Percentiles rank a stretch among this genome's conserved stretches.
Evolutionary conservation across 2,888 invertebrate species (phyloP).

Genomic region (Pseudeuparius sepicola): DNA sequence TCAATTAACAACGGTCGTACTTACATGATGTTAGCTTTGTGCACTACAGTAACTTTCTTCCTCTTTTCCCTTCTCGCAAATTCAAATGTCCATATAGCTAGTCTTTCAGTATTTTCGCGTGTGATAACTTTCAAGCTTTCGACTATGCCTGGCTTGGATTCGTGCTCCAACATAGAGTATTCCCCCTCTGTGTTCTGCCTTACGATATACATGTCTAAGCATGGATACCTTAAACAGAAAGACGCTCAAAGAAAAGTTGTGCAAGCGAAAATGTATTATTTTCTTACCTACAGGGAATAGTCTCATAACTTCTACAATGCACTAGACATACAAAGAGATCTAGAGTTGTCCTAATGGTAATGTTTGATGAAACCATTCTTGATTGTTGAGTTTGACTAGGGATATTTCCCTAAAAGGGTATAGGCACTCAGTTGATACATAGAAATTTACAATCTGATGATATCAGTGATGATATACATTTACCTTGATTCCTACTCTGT

Average conservation of each 20-base stretch:
- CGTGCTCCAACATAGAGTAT: conserved; percentile 52
- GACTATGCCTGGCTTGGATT: conserved; percentile 49
- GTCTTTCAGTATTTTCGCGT: conserved; percentile 40
- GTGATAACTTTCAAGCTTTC: conserved; percentile 52
- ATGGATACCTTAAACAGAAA: conserved; percentile 25
- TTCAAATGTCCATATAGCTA: conserved; percentile 52
- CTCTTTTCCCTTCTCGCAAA: conserved; percentile 45
- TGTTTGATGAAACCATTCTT: conserved; percentile 43
- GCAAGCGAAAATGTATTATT: conserved; percentile 4
- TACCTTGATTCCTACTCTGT: conserved; percentile 37
- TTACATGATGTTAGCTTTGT: conserved; percentile 49
- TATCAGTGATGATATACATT: conserved; percentile 36
- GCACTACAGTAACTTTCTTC: conserved; percentile 52
- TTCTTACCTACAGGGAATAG: conserved; percentile 38
- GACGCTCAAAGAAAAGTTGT: not conserved
- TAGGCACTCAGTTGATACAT: too few relatives aligned
- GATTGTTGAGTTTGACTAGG: conserved; percentile 15
- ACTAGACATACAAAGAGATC: conserved; percentile 49
- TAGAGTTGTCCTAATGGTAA: conserved; percentile 43
- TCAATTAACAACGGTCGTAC: too few relatives aligned
- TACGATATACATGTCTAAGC: conserved; percentile 48
- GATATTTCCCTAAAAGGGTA: conserved; percentile 25
- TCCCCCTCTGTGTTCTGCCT: conserved; percentile 59
- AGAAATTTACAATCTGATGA: too few relatives aligned
- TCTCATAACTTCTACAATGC: conserved; percentile 44